Evolutionary conservation across 2,113 vertebrate genomes (phyloP).

Genomic region (Kryptolebias marmoratus): DNA sequence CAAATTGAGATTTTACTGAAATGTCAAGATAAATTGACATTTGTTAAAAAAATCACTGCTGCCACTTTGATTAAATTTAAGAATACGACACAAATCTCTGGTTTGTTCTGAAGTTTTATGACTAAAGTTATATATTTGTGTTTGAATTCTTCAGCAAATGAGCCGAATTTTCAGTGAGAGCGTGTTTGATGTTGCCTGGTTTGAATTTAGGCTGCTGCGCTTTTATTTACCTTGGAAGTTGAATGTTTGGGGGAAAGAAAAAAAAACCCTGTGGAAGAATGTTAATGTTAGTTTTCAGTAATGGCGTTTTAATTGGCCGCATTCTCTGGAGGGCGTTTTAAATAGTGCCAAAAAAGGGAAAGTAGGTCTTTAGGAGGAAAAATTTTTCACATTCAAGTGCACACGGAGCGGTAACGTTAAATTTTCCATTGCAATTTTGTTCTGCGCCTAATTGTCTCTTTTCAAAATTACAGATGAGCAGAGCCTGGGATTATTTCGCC

Average conservation of each 20-base stretch:
- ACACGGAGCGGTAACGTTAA: slow-evolving; percentile 11
- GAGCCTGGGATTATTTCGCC: slow-evolving; percentile 42
- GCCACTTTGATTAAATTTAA: slow-evolving; percentile 2
- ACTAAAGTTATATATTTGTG: neutral
- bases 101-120: neutral
- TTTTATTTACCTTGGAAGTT: slow-evolving; percentile 19
- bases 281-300: slow-evolving; percentile 10
- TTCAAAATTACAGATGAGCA: slow-evolving; percentile 31
- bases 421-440: slow-evolving; percentile 29
- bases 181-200: slow-evolving; percentile 4
- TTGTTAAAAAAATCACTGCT: neutral
- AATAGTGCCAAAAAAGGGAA: slow-evolving; percentile 4
- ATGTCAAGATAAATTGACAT: no score
- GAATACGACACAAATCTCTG: neutral
- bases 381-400: neutral
- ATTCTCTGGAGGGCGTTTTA: slow-evolving; percentile 12
- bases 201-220: no score
- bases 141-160: neutral
- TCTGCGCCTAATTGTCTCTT: slow-evolving; percentile 44
- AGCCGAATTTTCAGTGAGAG: neutral
- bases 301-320: slow-evolving; percentile 15
- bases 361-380: neutral
- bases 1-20: no score
- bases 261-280: neutral
- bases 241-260: neutral